Evolutionary conservation across 2,888 invertebrate genomes (phyloP), one percentile per base, ranked within the genome.

Genomic region (Parnassius apollo): DNA sequence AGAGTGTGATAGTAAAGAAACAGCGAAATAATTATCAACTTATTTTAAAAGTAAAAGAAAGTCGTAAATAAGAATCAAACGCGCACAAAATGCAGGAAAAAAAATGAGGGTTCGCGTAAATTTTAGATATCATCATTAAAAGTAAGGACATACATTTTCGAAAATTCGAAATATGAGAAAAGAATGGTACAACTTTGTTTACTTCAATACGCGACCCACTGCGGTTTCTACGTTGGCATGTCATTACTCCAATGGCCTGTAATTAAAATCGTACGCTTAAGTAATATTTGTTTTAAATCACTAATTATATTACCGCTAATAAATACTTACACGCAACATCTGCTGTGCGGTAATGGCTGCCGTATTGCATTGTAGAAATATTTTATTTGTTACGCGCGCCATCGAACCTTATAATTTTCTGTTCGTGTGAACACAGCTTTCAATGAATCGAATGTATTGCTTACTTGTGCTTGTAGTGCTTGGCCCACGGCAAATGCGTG

Each of bases 201-300:
- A 65, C 64, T 63, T 69, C 57, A 67, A 68, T 69, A 49, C 12
- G 13, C 60, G 50, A 55, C 49, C 55, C 55, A 12, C 49, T 13
- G 18, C 22, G 44, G n/a, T 44, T 42, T 13, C 12, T 51, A 49
- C 44, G 13, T 52, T 42, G 12, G 25, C 77, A 70, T 85, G 78
- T 85, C 80, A 85, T 86, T 88, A 86, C 76, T 68, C 72, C 74
- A 66, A 69, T 71, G 68, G 69, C 69, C 69, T 66, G 77, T 82
- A 87, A 89, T 89, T 89, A 90, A 86, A 90, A 86, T 81, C 74
- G 82, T 84, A 86, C 83, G 84, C 84, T 76, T 83, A 86, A 83
- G 81, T 85, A 82, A 86, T 90, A 88, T 91, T 91, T 91, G 91
- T 88, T 88, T 82, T 84, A 85, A 88, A 87, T 88, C 82, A 83